Base-by-base conservation (phyloP, 2,888 invertebrate genomes). In the Pseudoips prasinana region DNA sequence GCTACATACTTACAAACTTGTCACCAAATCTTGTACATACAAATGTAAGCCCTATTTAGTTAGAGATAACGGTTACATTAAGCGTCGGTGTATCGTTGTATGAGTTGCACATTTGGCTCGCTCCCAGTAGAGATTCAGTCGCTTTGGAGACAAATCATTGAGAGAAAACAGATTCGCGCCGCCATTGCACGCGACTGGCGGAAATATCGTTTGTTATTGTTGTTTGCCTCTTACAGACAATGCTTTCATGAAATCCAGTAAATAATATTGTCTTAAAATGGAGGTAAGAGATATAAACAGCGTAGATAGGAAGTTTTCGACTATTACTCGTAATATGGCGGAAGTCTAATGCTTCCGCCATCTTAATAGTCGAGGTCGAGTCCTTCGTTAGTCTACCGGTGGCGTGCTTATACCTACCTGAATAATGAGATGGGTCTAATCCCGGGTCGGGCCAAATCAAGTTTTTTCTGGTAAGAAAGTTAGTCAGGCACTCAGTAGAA, bases 111-210 rank as follows among this genome's bases (percentile, higher is more conserved):
- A 81, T 86, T 86, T 87, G 87, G 86, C 86, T 76, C 64, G 39
- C 64, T 59, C 77, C 87, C 87, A 85, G 78, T 73, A 58, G 73
- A 83, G 83, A 84, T 83, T 85, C 68, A 64, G 76, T 75, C 68
- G 76, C 76, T 76, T 74, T 63, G 68, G 73, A 81, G 86, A 86
- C 86, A 87, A 86, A 86, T 87, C 85, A 81, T 81, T 78, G 85
- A 70, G 75, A 76, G 82, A 82, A 82, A 84, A 85, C 86, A 85
- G 83, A 83, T 85, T 86, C 78, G 70, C 73, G 69, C 76, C 68
- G 62, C 79, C 73, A 76, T 79, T 77, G 80, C 77, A 64, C 55
- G 57, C 61, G 52, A 61, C 62, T 64, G 34, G 60, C 51, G 60
- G 61, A 73, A 64, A 73, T 77, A 76, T 77, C 64, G 70, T 72